Percentiles rank a stretch among this genome's conserved stretches.
Conservation (phyloP, 2,113 vertebrate genomes). For the Leuciscus idus region DNA sequence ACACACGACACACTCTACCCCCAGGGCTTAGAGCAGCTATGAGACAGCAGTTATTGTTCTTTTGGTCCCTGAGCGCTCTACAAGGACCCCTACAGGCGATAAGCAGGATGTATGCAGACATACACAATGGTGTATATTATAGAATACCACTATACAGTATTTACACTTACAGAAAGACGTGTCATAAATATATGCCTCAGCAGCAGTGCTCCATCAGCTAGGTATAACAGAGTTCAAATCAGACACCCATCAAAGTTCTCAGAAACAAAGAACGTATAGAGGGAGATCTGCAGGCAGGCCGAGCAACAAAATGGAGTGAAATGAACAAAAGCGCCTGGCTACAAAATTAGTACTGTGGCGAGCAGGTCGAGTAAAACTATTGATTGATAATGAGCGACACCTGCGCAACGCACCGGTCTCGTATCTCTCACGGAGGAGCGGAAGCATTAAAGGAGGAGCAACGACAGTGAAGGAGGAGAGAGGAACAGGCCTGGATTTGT, state of each 20-base stretch:
- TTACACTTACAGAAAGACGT: not conserved
- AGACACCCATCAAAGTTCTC: not conserved
- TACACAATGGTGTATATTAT: slow-evolving; percentile 16
- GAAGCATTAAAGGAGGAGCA: too few species aligned
- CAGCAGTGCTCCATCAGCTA: not conserved
- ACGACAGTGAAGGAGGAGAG: too few species aligned
- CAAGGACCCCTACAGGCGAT: slow-evolving; percentile 33
- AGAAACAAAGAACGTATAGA: not conserved
- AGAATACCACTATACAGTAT: not conserved
- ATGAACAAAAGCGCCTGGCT: not conserved
- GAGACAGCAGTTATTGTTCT: slow-evolving; percentile 55
- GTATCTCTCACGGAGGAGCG: too few species aligned
- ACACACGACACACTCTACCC: slow-evolving; percentile 31
- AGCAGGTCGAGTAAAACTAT: too few species aligned
- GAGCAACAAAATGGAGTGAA: not conserved
- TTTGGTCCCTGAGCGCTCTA: slow-evolving; percentile 41
- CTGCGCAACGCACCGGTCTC: too few species aligned
- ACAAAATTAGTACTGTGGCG: too few species aligned
- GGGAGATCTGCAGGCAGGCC: not conserved
- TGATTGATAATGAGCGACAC: too few species aligned
- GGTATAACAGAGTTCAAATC: not conserved
- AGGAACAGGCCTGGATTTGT: too few species aligned
- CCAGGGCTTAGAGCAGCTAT: slow-evolving; percentile 47
- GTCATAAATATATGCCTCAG: not conserved
- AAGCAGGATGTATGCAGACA: slow-evolving; percentile 15